Conservation (phyloP, 2,113 vertebrate genomes). For the human region DNA sequence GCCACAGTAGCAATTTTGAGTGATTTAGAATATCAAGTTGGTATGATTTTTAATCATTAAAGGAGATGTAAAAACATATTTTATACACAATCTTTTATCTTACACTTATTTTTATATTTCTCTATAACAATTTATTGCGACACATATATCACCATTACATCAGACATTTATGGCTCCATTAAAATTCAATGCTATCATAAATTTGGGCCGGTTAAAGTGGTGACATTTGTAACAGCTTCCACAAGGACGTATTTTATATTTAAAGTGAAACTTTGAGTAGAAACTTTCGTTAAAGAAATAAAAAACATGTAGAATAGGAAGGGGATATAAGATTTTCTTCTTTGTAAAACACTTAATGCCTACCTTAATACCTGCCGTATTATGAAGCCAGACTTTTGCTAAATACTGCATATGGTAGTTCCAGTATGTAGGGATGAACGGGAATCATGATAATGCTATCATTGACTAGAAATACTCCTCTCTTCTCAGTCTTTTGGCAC, state of each 20-base stretch:
- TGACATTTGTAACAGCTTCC: constrained; percentile 88
- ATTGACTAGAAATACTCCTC: not conserved
- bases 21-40: constrained; percentile 84
- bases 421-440: constrained; percentile 46
- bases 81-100: constrained; percentile 89
- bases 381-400: constrained; percentile 49
- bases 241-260: constrained; percentile 89
- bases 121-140: constrained; percentile 85
- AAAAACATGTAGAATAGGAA: constrained; percentile 44
- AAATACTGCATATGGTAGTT: constrained; percentile 48
- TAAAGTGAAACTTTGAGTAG: constrained; percentile 87
- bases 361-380: not conserved
- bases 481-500: not conserved
- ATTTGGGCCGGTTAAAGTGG: constrained; percentile 87
- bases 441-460: constrained; percentile 42
- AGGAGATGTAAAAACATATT: constrained; percentile 89
- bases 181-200: constrained; percentile 89
- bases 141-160: constrained; percentile 87
- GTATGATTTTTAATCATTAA: constrained; percentile 88
- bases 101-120: constrained; percentile 90
- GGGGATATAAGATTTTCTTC: constrained; percentile 28
- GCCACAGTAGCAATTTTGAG: constrained; percentile 47
- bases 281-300: constrained; percentile 83
- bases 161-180: constrained; percentile 88
- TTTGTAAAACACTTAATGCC: constrained; percentile 33